Evolutionary conservation across 2,113 vertebrate genomes (phyloP).

Genomic region (Megaleporinus macrocephalus): DNA sequence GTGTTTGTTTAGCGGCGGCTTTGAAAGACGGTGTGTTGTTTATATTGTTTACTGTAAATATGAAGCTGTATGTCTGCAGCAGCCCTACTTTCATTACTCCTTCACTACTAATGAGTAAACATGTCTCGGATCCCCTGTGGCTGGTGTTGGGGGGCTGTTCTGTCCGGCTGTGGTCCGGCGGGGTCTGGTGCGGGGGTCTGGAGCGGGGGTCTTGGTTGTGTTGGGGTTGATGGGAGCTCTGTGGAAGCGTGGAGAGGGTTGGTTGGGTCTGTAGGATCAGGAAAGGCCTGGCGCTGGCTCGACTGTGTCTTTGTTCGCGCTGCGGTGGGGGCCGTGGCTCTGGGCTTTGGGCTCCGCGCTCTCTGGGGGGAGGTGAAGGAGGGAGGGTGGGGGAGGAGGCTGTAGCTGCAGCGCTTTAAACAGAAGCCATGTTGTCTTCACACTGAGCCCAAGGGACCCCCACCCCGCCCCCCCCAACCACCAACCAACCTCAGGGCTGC

Average conservation of each 20-base stretch:
- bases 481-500: slow-evolving; percentile 2
- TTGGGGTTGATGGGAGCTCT: neutral
- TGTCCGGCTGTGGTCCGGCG: neutral
- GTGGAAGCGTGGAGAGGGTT: neutral
- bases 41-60: too few relatives aligned
- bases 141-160: too few relatives aligned
- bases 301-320: slow-evolving; percentile 42
- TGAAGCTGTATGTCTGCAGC: too few relatives aligned
- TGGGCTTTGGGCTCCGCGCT: slow-evolving; percentile 35
- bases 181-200: neutral
- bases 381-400: slow-evolving; percentile 54
- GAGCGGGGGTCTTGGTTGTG: neutral
- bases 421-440: slow-evolving; percentile 52
- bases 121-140: too few relatives aligned
- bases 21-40: too few relatives aligned
- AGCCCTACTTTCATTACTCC: too few relatives aligned
- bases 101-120: too few relatives aligned
- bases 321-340: slow-evolving; percentile 38
- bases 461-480: slow-evolving; percentile 17
- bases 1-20: too few relatives aligned
- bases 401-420: slow-evolving; percentile 43
- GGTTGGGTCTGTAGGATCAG: neutral
- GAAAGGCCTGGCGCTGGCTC: slow-evolving; percentile 20
- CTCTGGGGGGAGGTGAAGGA: slow-evolving; percentile 37
- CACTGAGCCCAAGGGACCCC: slow-evolving; percentile 42